Percentiles rank a stretch among this genome's conserved stretches.
These are phyloP conservation scores for Lepilemur ruficaudatus DNA, from an alignment of 2,797 vertebrate species.

Conservation along the genomic window DNA sequence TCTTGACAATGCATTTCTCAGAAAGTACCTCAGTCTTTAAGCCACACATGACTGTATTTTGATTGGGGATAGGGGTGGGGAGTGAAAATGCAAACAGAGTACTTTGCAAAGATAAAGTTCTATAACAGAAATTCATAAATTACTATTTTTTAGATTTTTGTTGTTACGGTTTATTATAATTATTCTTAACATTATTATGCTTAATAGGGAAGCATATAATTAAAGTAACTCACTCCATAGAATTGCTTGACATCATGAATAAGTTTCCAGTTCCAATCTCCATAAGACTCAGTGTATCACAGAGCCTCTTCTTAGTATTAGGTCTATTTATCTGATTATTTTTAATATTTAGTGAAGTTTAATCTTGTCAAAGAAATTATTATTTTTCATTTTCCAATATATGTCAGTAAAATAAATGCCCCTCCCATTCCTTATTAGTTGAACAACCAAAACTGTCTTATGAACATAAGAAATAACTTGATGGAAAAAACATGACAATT, in stretches of 20 bases:
- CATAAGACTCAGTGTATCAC: background rate
- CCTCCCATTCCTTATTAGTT: background rate
- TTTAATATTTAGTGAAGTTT: background rate
- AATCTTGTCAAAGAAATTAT: background rate
- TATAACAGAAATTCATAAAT: background rate
- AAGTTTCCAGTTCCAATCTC: background rate
- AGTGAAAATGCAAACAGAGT: background rate
- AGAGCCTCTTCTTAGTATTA: background rate
- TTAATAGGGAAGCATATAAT: background rate
- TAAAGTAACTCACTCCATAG: background rate
- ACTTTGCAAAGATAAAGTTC: background rate
- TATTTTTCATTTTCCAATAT: background rate
- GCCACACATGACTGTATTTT: background rate
- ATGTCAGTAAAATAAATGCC: background rate
- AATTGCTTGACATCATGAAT: background rate
- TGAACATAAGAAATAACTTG: background rate
- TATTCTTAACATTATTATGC: background rate
- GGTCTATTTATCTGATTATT: background rate
- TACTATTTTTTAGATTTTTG: background rate
- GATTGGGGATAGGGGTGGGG: accelerated
- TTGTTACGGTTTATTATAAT: background rate
- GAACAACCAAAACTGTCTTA: background rate
- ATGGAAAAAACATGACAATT: background rate
- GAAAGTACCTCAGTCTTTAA: background rate
- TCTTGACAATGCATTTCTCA: background rate